phyloP scores from a whole-genome alignment of 2,797 vertebrate genomes.

The Chelonia mydas region DNA sequence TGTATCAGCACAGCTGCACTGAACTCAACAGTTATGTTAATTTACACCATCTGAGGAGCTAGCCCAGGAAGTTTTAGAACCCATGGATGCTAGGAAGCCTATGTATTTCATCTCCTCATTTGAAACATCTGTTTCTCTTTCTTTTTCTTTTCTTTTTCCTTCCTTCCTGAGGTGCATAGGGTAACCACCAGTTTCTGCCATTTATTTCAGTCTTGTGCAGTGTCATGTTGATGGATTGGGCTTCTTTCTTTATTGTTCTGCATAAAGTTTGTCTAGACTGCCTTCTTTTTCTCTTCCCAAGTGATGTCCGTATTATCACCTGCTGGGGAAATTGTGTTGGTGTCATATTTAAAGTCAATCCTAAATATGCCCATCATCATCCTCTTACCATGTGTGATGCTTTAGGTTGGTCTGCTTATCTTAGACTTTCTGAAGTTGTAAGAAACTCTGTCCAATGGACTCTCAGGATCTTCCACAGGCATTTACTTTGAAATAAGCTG shows the following conservation, averaged over 20 bases:
- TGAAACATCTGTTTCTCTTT: background rate
- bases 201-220: background rate
- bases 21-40: background rate
- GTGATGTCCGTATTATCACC: background rate
- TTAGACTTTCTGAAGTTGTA: background rate
- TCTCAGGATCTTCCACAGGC: background rate
- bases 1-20: background rate
- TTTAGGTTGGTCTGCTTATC: background rate
- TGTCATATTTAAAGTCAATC: background rate
- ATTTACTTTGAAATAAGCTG: background rate
- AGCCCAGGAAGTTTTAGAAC: rapidly evolving
- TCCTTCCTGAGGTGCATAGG: background rate
- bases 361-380: background rate
- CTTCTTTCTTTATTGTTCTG: background rate
- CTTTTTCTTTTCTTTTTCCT: background rate
- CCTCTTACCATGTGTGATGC: background rate
- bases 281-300: no score
- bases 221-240: background rate
- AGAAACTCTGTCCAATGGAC: background rate
- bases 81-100: rapidly evolving
- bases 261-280: background rate
- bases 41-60: background rate
- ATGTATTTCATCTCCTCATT: background rate
- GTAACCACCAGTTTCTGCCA: background rate
- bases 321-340: background rate